phyloP scores from a whole-genome alignment of 2,113 vertebrate genomes.

The Caretta caretta region DNA sequence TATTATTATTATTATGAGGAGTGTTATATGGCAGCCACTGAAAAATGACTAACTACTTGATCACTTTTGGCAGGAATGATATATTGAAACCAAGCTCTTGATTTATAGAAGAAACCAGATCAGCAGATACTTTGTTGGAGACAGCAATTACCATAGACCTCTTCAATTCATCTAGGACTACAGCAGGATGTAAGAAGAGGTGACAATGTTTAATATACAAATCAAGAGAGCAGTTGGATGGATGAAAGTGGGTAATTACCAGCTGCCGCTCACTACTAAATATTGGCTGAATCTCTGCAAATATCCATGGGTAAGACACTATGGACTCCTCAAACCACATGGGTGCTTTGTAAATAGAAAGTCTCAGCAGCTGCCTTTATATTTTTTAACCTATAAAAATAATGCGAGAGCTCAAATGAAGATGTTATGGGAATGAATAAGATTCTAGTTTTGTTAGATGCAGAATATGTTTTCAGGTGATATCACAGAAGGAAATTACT shows the following conservation, averaged over 20 bases:
- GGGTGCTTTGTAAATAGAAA: neutral
- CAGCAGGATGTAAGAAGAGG: neutral
- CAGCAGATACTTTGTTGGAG: neutral
- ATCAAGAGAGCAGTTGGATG: conserved; percentile 3
- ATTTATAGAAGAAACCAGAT: neutral
- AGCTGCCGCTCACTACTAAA: conserved; percentile 19
- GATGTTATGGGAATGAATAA: neutral
- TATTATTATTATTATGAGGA: neutral
- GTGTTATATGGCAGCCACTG: rapidly evolving
- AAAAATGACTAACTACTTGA: neutral
- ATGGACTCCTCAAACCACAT: neutral
- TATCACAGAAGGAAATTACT: neutral
- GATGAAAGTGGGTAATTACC: conserved; percentile 37
- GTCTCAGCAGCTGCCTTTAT: neutral
- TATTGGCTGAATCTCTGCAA: conserved; percentile 3
- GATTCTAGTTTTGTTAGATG: neutral
- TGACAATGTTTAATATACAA: neutral
- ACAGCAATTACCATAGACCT: neutral
- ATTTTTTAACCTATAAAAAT: neutral
- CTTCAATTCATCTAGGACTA: neutral
- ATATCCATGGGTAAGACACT: neutral
- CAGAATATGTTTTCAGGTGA: neutral
- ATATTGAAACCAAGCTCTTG: neutral
- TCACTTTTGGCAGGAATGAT: neutral
- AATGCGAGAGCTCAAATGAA: neutral